Evolutionary conservation across 1,140 invertebrate species (phyloP).

Genomic region (Planococcus citri): DNA sequence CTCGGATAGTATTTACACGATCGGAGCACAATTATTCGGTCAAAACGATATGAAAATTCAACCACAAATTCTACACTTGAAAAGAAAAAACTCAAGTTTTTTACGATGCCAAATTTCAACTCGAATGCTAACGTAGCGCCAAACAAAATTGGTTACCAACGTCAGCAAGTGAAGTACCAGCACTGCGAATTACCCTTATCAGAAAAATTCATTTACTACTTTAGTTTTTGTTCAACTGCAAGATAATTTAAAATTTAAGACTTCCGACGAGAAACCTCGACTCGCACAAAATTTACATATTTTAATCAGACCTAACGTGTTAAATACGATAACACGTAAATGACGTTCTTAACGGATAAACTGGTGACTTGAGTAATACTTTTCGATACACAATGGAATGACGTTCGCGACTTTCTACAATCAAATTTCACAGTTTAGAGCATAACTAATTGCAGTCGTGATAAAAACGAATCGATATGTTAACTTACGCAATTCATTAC

Average conservation of each 20-base stretch:
- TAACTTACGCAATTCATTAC: background rate
- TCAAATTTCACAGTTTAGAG: background rate
- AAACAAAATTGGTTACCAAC: too few relatives aligned
- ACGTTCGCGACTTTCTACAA: background rate
- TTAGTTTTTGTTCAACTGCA: too few relatives aligned
- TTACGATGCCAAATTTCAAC: too few relatives aligned
- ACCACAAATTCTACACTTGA: too few relatives aligned
- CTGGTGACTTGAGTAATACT: background rate
- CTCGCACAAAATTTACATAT: background rate
- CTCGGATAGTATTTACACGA: too few relatives aligned
- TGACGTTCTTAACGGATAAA: background rate
- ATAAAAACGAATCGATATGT: background rate
- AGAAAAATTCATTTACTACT: too few relatives aligned
- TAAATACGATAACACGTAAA: background rate
- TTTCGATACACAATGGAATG: background rate
- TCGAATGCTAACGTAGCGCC: too few relatives aligned
- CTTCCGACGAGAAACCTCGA: background rate
- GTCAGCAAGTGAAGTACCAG: too few relatives aligned
- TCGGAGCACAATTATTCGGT: too few relatives aligned
- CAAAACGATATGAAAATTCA: too few relatives aligned
- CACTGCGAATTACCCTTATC: too few relatives aligned
- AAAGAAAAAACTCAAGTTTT: too few relatives aligned
- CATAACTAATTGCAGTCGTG: background rate
- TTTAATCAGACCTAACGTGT: background rate
- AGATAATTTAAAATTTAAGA: background rate